Conservation (phyloP, 2,113 vertebrate genomes). For the Megaleporinus macrocephalus region DNA sequence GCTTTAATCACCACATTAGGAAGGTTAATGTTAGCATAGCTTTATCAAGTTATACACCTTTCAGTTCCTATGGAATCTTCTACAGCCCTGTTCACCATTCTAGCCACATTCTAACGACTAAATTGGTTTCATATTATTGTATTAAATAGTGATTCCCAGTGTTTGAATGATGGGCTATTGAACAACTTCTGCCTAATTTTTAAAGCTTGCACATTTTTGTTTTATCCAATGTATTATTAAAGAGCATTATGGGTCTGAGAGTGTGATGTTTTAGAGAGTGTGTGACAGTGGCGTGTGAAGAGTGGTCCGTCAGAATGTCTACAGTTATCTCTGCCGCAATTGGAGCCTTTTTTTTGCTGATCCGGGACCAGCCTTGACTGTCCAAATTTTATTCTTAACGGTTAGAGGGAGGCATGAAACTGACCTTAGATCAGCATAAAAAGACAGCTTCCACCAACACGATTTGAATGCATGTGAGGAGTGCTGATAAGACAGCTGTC, state of each 20-base stretch:
- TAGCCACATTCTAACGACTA: too few relatives aligned
- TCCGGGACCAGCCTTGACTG: neutral
- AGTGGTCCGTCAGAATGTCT: neutral
- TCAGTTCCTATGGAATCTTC: too few relatives aligned
- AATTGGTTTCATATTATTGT: too few relatives aligned
- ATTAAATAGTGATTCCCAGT: too few relatives aligned
- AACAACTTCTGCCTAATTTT: too few relatives aligned
- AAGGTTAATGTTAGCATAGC: too few relatives aligned
- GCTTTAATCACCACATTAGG: too few relatives aligned
- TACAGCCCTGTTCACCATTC: too few relatives aligned
- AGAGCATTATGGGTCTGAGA: neutral
- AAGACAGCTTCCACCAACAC: conserved; percentile 8
- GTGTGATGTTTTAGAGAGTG: neutral
- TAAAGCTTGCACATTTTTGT: too few relatives aligned
- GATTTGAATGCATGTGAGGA: conserved; percentile 5
- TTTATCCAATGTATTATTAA: neutral
- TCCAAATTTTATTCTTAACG: neutral
- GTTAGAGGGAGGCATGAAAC: neutral
- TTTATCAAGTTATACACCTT: too few relatives aligned
- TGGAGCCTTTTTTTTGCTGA: conserved; percentile 6
- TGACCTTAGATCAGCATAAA: conserved; percentile 38
- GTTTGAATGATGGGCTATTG: too few relatives aligned
- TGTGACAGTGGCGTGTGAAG: neutral
- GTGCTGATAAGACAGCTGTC: conserved; percentile 23
- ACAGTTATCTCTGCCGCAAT: conserved; percentile 8